These are phyloP conservation scores for Temnothorax longispinosus DNA, from an alignment of 1,140 invertebrate species.

Conservation along the genomic window DNA sequence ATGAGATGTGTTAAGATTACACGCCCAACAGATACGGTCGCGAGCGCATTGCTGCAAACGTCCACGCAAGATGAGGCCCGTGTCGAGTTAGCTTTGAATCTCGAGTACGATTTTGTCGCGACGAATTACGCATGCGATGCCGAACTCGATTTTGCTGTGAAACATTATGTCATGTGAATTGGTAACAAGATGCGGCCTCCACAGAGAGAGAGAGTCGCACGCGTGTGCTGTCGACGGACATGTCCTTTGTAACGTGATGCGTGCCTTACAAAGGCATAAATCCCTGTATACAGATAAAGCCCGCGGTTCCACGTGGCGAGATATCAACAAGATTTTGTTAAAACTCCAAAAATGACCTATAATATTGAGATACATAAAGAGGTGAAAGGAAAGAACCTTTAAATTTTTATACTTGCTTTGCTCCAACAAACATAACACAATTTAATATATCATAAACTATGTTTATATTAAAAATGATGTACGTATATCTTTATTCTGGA, in stretches of 20 bases:
- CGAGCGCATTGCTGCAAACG: conserved; percentile 54
- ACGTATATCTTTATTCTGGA: background rate
- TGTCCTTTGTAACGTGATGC: conserved; percentile 16
- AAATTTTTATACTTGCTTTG: background rate
- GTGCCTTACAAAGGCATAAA: conserved; percentile 27
- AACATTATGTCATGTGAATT: conserved; percentile 59
- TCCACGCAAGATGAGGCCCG: conserved; percentile 62
- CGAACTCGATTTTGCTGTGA: conserved; percentile 59
- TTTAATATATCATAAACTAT: background rate
- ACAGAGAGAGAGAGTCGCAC: no score
- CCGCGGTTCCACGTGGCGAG: conserved; percentile 86
- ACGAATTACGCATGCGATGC: conserved; percentile 61
- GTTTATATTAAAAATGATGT: background rate
- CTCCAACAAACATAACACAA: background rate
- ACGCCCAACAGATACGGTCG: conserved; percentile 50
- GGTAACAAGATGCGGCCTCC: conserved; percentile 44
- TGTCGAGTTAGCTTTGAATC: conserved; percentile 58
- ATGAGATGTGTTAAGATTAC: conserved; percentile 50
- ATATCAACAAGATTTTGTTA: conserved; percentile 77
- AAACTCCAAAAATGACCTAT: conserved; percentile 34
- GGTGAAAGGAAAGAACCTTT: background rate
- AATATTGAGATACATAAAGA: background rate
- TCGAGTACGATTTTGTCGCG: conserved; percentile 70
- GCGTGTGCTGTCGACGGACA: background rate
- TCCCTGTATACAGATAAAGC: conserved; percentile 51